These are phyloP conservation scores for Sturnira hondurensis DNA, from an alignment of 2,113 vertebrate species.

Conservation along the genomic window DNA sequence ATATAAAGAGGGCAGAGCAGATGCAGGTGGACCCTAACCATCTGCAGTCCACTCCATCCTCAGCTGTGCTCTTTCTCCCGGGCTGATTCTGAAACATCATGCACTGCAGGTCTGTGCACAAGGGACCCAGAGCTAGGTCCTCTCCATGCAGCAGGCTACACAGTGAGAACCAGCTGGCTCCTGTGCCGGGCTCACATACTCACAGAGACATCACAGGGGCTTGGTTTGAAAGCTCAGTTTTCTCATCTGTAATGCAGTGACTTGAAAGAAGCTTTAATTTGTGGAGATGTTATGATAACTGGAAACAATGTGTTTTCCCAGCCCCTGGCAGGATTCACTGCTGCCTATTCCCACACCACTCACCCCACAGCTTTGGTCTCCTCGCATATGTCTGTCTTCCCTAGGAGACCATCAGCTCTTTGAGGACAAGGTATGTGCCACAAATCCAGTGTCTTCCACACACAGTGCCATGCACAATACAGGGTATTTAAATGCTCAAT, in stretches of 20 bases:
- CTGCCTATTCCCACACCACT: not conserved
- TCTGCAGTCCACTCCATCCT: not conserved
- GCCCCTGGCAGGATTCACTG: rapidly evolving
- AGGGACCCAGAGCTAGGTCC: not conserved
- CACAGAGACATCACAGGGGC: not conserved
- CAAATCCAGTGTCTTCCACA: not conserved
- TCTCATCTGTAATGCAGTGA: not conserved
- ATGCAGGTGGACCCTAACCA: not conserved
- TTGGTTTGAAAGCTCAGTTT: not conserved
- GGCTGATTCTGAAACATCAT: not conserved
- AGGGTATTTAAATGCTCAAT: not conserved
- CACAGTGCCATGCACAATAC: rapidly evolving
- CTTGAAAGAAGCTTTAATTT: not conserved
- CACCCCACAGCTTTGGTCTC: rapidly evolving
- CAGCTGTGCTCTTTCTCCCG: too few species aligned
- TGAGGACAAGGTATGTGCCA: not conserved
- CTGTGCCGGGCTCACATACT: not conserved
- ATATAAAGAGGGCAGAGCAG: not conserved
- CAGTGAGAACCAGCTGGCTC: not conserved
- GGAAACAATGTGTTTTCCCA: not conserved
- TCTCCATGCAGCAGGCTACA: too few species aligned
- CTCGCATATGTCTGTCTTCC: not conserved
- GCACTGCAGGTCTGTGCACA: rapidly evolving
- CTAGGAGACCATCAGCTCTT: not conserved
- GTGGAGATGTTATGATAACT: not conserved